Percentiles rank a stretch among this genome's conserved stretches.
These are phyloP conservation scores for Florisuga fusca DNA, from an alignment of 2,797 vertebrate genomes.

Conservation along the genomic window DNA sequence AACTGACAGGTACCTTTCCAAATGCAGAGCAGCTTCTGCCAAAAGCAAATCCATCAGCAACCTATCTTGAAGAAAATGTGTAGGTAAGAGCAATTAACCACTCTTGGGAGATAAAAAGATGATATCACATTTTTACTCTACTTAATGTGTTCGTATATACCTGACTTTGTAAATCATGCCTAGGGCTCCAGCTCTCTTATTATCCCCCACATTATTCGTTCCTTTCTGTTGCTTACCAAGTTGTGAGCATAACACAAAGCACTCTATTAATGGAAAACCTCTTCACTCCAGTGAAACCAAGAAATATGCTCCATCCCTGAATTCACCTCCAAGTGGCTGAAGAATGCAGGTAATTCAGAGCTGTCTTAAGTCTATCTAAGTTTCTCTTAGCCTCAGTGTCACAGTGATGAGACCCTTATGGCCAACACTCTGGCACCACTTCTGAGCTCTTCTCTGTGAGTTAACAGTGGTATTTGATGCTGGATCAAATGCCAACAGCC, in stretches of 20 bases:
- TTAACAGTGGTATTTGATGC: not conserved
- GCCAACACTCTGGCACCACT: not conserved
- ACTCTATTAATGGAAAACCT: not conserved
- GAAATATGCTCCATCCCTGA: not conserved
- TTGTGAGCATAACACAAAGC: not conserved
- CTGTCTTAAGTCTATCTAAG: not conserved
- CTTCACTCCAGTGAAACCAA: not conserved
- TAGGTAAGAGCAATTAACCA: constrained; percentile 11
- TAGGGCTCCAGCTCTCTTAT: not conserved
- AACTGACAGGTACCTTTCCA: constrained; percentile 3
- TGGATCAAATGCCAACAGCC: not conserved
- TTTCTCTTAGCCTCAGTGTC: not conserved
- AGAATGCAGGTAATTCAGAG: not conserved
- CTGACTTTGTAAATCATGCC: not conserved
- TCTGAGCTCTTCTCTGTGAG: not conserved
- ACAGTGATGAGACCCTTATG: not conserved
- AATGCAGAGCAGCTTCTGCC: not conserved
- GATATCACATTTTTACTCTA: not conserved
- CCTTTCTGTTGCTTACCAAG: not conserved
- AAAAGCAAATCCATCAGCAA: constrained; percentile 3
- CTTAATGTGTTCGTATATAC: not conserved
- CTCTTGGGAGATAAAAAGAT: not conserved
- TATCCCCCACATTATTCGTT: not conserved
- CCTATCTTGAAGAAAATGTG: constrained; percentile 17
- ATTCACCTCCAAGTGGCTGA: not conserved